Base-by-base conservation (phyloP, 2,888 invertebrate species). In the Megalurothrips usitatus region DNA sequence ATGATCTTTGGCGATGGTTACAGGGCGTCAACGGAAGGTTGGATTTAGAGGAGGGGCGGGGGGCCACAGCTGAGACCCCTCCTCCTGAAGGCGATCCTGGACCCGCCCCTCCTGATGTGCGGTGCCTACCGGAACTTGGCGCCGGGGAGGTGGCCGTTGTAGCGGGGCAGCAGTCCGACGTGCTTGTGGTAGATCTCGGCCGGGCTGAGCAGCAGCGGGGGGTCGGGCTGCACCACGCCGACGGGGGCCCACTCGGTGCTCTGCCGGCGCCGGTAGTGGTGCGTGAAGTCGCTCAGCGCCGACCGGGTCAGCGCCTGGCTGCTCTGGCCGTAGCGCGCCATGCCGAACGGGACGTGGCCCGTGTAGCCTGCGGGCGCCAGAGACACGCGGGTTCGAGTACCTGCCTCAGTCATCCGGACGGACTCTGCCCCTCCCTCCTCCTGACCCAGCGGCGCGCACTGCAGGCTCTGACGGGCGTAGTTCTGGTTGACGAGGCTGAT, bases 71-170 rank as follows among this genome's bases (percentile, higher is more conserved):
- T n/a, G n/a, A n/a, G n/a, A n/a, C n/a, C n/a, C n/a, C n/a, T n/a
- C n/a, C n/a, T n/a, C n/a, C n/a, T n/a, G n/a, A n/a, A n/a, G n/a
- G n/a, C n/a, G n/a, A n/a, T n/a, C n/a, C n/a, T n/a, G n/a, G n/a
- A n/a, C n/a, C n/a, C n/a, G n/a, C n/a, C n/a, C n/a, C n/a, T n/a
- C n/a, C n/a, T n/a, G n/a, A n/a, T n/a, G 34, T 43, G 52, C 14
- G 52, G 2, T 58, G 58, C 80, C 86, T 86, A 92, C 92, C 93
- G 91, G 87, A 92, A 94, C 84, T 89, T 88, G 82, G 89, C 90
- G 26, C 94, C 94, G 0, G 94, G 94, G 81, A 94, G 92, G 85
- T 94, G 94, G 0, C 94, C 94, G 2, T 91, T 90, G 87, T 94
- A 95, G 87, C 91, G 93, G 1, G 94, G 94, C 84, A 94, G 86